Base-by-base conservation (phyloP, 2,888 invertebrate species). In the Mimas tiliae region DNA sequence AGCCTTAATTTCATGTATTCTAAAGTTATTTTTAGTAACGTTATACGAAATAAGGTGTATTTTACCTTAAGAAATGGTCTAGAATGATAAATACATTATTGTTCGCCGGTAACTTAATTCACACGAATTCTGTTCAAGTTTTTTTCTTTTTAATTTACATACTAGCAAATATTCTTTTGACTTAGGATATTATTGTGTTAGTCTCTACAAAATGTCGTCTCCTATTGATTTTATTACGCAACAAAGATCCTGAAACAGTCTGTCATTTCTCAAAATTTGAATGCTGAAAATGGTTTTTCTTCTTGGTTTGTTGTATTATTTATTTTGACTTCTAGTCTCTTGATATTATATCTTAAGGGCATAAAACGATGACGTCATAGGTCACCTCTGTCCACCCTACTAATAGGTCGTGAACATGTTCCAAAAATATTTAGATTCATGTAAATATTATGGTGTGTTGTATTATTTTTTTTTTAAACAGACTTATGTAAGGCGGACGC, bases 361-460 rank as follows among this genome's bases (percentile, higher is more conserved):
- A 42, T 16, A 16, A 47, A 52, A 53, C 6, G 21, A 42, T 58
- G 58, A 58, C 58, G 58, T 58, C 58, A 58, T 42, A 38, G 58
- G 58, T 42, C 58, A 58, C 42, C 58, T 58, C 58, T 58, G 42
- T 42, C 34, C n/a, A 53, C 53, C 53, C 16, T 11, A 19, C 6
- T 6, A 11, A 19, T 42, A 12, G 11, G 19, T 19, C 11, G 38
- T 58, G 19, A 42, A 12, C 12, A 19, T 19, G 7, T 7, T 9
- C 38, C 9, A 12, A 58, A 58, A 58, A 42, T 8, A 19, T 42
- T 9, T 55, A 8, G 16, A 12, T 58, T 38, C n/a, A 9, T 42
- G 58, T 58, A 16, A 42, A 58, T 58, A 58, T 58, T 58, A 58
- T 58, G 58, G 12, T 19, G 19, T 42, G 11, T 12, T 38, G 19